Conservation (phyloP, 2,888 invertebrate species). For the Papilio elwesi region DNA sequence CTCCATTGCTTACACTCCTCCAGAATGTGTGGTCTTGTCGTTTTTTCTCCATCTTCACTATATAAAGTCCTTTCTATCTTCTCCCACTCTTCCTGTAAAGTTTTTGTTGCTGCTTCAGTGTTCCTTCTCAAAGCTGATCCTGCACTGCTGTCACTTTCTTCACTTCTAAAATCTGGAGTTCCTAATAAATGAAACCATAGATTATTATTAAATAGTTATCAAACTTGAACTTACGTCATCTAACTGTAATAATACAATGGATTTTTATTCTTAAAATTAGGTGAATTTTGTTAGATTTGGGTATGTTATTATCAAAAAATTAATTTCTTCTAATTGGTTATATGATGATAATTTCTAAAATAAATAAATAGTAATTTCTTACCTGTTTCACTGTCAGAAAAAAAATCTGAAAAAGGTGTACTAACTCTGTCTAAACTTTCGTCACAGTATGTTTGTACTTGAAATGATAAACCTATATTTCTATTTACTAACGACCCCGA, state of each 20-base stretch:
- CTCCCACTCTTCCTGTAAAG: conserved; percentile 82
- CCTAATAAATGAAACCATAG: conserved; percentile 51
- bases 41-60: conserved; percentile 80
- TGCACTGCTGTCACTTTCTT: conserved; percentile 81
- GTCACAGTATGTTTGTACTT: conserved; percentile 58
- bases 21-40: conserved; percentile 74
- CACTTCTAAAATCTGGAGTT: conserved; percentile 77
- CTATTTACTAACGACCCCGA: conserved; percentile 65
- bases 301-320: too few relatives aligned
- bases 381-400: conserved; percentile 79
- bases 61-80: conserved; percentile 83
- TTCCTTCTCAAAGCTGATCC: conserved; percentile 78
- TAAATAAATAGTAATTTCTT: conserved; percentile 32
- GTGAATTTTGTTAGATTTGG: too few relatives aligned
- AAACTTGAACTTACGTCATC: too few relatives aligned
- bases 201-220: neutral
- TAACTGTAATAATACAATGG: too few relatives aligned
- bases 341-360: neutral
- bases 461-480: conserved; percentile 70
- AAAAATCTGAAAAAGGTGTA: conserved; percentile 77
- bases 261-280: too few relatives aligned
- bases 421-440: conserved; percentile 67
- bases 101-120: conserved; percentile 80
- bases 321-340: neutral
- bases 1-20: conserved; percentile 86